A percentile compares a stretch with the other conserved stretches of the same genome.
phyloP scores from a whole-genome alignment of 2,888 invertebrate genomes.

The Eugnorisma glareosa region DNA sequence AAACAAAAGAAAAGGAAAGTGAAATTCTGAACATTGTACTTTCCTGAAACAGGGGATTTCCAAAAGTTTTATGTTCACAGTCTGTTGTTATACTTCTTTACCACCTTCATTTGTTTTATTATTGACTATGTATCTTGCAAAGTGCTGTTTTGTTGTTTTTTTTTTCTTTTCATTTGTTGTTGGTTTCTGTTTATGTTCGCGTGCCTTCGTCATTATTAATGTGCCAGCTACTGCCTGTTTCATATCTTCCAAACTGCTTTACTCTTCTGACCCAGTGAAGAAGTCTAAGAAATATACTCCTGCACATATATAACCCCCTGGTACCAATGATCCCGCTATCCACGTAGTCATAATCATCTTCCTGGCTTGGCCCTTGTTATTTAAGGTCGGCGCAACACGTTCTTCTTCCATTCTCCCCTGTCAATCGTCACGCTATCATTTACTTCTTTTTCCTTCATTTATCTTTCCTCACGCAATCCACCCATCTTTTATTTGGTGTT shows the following conservation, averaged over 20 bases:
- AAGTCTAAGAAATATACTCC: background rate
- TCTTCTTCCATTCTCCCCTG: too few species aligned
- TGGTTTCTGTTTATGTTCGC: background rate
- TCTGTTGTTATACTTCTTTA: slow-evolving; percentile 2
- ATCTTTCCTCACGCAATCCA: too few species aligned
- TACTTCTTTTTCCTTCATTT: too few species aligned
- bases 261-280: slow-evolving; percentile 5
- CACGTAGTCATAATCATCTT: too few species aligned
- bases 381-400: too few species aligned
- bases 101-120: background rate
- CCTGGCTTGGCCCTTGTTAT: too few species aligned
- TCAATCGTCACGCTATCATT: too few species aligned
- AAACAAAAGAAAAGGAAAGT: background rate
- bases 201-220: background rate
- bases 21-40: background rate
- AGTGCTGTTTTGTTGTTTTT: background rate
- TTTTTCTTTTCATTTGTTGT: background rate
- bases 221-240: background rate
- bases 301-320: background rate
- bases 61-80: background rate
- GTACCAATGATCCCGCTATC: too few species aligned
- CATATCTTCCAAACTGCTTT: background rate
- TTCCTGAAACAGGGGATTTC: background rate
- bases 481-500: too few species aligned
- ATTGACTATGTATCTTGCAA: slow-evolving; percentile 2